Evolutionary conservation across 2,797 vertebrate species (phyloP).

Genomic region (Dendrocincla fuliginosa): DNA sequence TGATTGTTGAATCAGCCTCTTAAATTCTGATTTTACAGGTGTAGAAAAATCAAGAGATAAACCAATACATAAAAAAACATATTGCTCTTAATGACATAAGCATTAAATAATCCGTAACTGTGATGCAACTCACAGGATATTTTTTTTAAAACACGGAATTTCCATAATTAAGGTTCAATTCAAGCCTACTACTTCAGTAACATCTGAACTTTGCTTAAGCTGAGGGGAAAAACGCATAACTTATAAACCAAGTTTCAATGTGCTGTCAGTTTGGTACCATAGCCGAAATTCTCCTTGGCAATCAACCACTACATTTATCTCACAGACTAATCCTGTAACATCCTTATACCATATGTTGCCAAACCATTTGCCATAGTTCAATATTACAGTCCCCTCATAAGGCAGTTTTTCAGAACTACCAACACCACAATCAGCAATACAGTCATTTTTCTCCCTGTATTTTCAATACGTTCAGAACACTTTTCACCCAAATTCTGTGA

Average conservation of each 20-base stretch:
- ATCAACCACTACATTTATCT: background rate
- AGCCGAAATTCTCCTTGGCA: background rate
- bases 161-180: background rate
- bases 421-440: background rate
- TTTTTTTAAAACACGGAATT: background rate
- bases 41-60: background rate
- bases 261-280: background rate
- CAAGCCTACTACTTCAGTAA: background rate
- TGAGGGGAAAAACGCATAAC: fast-evolving
- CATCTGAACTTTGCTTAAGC: background rate
- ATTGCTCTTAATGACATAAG: background rate
- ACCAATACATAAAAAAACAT: background rate
- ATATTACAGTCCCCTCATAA: background rate
- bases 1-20: background rate
- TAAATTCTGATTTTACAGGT: background rate
- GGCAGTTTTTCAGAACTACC: background rate
- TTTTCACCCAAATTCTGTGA: background rate
- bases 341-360: background rate
- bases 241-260: background rate
- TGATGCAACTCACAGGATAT: background rate
- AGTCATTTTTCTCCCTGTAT: background rate
- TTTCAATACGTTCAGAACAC: background rate
- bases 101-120: background rate
- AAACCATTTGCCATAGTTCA: background rate
- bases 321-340: background rate